Conservation (phyloP, 2,888 invertebrate species). For the Rhabditoides inermis region DNA sequence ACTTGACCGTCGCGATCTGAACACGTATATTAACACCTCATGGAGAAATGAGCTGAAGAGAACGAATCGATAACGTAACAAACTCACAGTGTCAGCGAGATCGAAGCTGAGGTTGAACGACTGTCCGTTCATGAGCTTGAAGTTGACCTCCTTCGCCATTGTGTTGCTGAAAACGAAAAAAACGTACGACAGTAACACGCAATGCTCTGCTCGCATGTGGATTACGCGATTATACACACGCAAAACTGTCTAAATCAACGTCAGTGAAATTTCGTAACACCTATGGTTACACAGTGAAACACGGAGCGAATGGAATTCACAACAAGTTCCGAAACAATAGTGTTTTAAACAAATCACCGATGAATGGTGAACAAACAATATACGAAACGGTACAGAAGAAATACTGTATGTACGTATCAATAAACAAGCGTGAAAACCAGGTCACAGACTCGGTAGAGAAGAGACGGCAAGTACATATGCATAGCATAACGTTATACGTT, state of each 20-base stretch:
- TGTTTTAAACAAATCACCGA: background rate
- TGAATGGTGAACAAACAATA: background rate
- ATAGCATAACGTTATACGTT: too few relatives aligned
- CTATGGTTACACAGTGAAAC: too few relatives aligned
- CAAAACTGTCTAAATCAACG: too few relatives aligned
- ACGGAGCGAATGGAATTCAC: too few relatives aligned
- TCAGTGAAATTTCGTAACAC: too few relatives aligned
- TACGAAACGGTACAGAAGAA: background rate
- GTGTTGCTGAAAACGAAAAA: too few relatives aligned
- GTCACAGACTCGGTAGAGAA: background rate
- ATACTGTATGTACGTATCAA: background rate
- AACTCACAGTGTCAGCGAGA: conserved; percentile 30
- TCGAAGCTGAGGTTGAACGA: conserved; percentile 38
- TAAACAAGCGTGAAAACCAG: background rate
- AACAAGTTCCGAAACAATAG: too few relatives aligned
- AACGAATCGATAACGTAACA: too few relatives aligned
- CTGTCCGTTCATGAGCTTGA: conserved; percentile 46
- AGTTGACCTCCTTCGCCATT: conserved; percentile 29
- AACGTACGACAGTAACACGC: too few relatives aligned
- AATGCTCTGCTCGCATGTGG: too few relatives aligned
- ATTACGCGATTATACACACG: too few relatives aligned
- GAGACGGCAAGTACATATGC: too few relatives aligned
- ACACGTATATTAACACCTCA: conserved; percentile 3
- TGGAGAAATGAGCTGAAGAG: background rate
- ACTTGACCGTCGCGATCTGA: conserved; percentile 41